Evolutionary conservation across 2,888 invertebrate genomes (phyloP), one percentile per base, ranked within the genome.

Genomic region (Proisotoma minuta): DNA sequence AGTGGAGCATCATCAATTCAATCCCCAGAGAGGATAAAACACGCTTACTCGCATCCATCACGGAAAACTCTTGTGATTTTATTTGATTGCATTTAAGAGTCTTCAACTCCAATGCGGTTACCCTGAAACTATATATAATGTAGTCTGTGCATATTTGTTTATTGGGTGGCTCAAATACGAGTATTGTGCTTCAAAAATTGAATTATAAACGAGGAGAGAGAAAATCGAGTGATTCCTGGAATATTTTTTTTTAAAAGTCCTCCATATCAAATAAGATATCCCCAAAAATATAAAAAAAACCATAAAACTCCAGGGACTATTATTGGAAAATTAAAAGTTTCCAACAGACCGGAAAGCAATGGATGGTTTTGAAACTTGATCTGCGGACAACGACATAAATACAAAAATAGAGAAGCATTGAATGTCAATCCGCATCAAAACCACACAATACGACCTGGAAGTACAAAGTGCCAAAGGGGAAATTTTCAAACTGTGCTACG

Each of bases 1-100:
- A 56, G 15, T 43, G 43, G 26, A 56, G 56, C 43, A 56, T 56
- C 20, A 56, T 56, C 47, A 56, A 43, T 56, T 56, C n/a, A 47
- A 56, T 47, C 56, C 56, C 56, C n/a, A 56, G 56, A 56, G 56
- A 27, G 8, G 34, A 34, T 34, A 34, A 34, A 8, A 10, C 34
- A 10, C 8, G 8, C 15, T 34, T 15, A 34, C 15, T 10, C 34
- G 8, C 34, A 34, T 8, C 15, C 8, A 34, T 34, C 34, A 34
- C 15, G 8, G 43, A 40, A 56, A 18, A 54, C 53, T 40, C 43
- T 56, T 24, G 24, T 56, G 56, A 56, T 56, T 56, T 56, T 24
- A 39, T 54, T 54, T 10, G 28, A 56, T 56, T 56, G 27, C 56
- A 56, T 24, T 56, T 28, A 27, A 51, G 51, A 51, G 51, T 51